Percentiles rank a stretch among this genome's conserved stretches.
phyloP scores from a whole-genome alignment of 2,888 invertebrate genomes.

The Cylindroiulus punctatus region DNA sequence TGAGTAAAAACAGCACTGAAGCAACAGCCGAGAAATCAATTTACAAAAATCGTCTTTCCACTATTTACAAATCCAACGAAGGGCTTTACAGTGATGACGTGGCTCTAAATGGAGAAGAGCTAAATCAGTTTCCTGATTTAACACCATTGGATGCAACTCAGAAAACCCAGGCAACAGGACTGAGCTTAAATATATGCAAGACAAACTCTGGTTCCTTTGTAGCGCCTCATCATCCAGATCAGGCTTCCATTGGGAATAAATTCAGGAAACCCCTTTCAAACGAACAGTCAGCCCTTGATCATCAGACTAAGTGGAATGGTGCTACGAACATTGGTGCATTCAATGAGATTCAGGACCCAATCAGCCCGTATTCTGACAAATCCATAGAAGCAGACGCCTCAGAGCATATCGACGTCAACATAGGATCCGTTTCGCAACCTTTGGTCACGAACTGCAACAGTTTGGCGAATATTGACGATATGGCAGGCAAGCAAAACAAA shows the following conservation, averaged over 20 bases:
- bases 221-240: not conserved
- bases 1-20: not conserved
- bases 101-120: slow-evolving; percentile 39
- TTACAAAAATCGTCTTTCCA: slow-evolving; percentile 15
- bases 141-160: not conserved
- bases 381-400: slow-evolving; percentile 57
- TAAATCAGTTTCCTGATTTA: not conserved
- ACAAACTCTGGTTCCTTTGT: not conserved
- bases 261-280: not conserved
- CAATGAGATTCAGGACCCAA: not conserved
- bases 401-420: slow-evolving; percentile 21
- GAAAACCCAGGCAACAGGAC: not conserved
- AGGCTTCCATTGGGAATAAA: not conserved
- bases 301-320: not conserved
- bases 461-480: not conserved
- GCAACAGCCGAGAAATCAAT: not conserved
- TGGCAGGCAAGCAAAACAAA: slow-evolving; percentile 1
- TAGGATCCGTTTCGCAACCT: not conserved
- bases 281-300: not conserved
- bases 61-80: slow-evolving; percentile 57
- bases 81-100: slow-evolving; percentile 55
- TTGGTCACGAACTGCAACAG: not conserved
- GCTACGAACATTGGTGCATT: not conserved
- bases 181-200: not conserved
- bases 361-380: slow-evolving; percentile 55